Base-by-base conservation (phyloP, 1,140 invertebrate species). In the Caenorhabditis latens region DNA sequence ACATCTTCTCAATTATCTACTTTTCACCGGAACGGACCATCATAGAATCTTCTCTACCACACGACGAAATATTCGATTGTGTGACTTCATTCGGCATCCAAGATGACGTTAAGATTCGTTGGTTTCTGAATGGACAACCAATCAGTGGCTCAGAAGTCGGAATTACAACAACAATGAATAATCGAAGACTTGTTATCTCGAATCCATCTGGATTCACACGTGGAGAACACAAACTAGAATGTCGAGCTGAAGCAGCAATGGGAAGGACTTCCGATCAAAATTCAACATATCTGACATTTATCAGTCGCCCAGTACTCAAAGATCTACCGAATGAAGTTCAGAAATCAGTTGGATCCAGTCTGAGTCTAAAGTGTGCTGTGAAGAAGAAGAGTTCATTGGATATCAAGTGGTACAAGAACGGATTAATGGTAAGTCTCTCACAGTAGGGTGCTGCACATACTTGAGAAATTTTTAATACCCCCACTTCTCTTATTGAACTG, bases 381-480 rank as follows among this genome's bases (percentile, higher is more conserved):
- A 86, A 65, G 50, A 48, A 87, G 32, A 87, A 83, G n/a, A 92
- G 90, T 53, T 90, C 91, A 48, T 46, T 89, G n/a, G 87, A 89
- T 50, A 65, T 90, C 63, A 42, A 55, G 32, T 90, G 90, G 90
- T 90, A 86, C 55, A 91, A 88, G 83, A 89, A 91, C 58, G 90
- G 87, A 67, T 40, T 89, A 86, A 86, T 87, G 90, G 90, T 87
- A 14, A 83, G 86, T 57, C 84, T 50, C 11, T 4, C 46, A 53
- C 71, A 46, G 65, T 48, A 19, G 40, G 65, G 14, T 7, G 24
- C 24, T 46, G 42, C 0, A 46, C 9, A 21, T 21, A 71, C 65
- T 71, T 71, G 65, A 63, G 61, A 71, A 65, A 46, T 71, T 71
- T 71, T 71, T 71, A 71, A 46, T 67, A 32, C 63, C 13, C 24